Conservation (phyloP, 2,888 invertebrate species). For the Machimus atricapillus region DNA sequence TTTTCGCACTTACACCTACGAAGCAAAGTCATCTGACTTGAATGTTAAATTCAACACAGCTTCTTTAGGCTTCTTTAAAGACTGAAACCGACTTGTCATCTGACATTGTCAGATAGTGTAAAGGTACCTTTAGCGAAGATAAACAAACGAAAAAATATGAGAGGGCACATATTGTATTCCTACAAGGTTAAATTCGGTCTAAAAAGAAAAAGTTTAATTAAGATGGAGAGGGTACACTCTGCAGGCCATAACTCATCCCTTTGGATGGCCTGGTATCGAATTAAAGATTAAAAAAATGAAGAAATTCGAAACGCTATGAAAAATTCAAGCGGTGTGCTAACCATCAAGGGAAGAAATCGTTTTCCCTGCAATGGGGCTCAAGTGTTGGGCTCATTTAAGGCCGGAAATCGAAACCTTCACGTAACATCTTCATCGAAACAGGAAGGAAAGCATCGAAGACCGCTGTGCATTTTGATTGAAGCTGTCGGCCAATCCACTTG, state of each 20-base stretch:
- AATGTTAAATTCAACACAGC: no score
- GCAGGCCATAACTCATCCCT: not conserved
- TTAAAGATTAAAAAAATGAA: not conserved
- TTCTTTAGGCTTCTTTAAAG: no score
- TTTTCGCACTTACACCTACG: no score
- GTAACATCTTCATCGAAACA: conserved; percentile 34
- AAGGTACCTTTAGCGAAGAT: no score
- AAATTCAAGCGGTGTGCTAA: conserved; percentile 19
- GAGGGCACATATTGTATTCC: not conserved
- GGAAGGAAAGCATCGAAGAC: conserved; percentile 31
- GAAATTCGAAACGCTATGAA: not conserved
- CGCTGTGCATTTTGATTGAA: conserved; percentile 18
- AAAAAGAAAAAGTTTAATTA: not conserved
- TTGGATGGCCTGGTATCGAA: not conserved
- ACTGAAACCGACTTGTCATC: no score
- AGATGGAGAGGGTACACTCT: not conserved
- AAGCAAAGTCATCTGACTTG: no score
- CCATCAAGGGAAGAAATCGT: conserved; percentile 15
- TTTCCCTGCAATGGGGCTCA: not conserved
- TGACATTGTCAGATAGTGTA: no score
- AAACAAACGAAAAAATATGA: not conserved
- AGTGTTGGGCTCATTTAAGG: conserved; percentile 12
- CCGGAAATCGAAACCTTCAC: conserved; percentile 38
- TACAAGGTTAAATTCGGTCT: not conserved
- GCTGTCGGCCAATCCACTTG: not conserved